Evolutionary conservation across 1,140 invertebrate species (phyloP).

Genomic region (Camponotus pennsylvanicus): DNA sequence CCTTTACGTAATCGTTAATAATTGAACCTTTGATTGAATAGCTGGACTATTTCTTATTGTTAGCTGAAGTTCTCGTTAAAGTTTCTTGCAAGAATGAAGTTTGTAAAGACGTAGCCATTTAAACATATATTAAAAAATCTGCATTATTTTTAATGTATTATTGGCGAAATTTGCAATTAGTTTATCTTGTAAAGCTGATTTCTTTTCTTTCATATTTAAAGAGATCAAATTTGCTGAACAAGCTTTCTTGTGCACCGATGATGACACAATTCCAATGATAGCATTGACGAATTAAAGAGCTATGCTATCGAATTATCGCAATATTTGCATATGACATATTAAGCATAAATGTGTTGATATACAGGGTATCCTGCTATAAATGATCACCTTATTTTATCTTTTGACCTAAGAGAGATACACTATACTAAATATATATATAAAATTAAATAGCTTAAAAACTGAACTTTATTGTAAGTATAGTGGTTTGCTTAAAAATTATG

Average conservation of each 20-base stretch:
- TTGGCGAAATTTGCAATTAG: conserved; percentile 8
- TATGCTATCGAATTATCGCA: conserved; percentile 27
- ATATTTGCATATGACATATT: conserved; percentile 37
- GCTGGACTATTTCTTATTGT: conserved; percentile 68
- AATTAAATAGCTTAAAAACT: no score
- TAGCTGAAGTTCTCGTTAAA: conserved; percentile 25
- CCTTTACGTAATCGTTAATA: conserved; percentile 40
- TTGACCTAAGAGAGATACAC: no score
- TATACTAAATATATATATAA: no score
- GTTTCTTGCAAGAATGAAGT: conserved; percentile 4
- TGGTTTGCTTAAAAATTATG: no score
- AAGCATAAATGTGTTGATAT: conserved; percentile 65
- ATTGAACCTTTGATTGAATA: conserved; percentile 53
- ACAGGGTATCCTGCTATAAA: not conserved
- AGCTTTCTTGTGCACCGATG: conserved; percentile 15
- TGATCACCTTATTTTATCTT: no score
- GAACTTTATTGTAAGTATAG: no score
- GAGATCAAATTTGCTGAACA: conserved; percentile 11
- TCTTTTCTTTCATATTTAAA: not conserved
- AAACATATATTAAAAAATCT: not conserved
- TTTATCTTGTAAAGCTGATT: not conserved
- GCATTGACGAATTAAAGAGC: not conserved
- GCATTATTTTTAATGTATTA: not conserved
- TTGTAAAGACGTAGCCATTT: not conserved
- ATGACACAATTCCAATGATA: conserved; percentile 14